These are phyloP conservation scores for Aelia acuminata DNA, from an alignment of 2,888 invertebrate species.

Conservation along the genomic window DNA sequence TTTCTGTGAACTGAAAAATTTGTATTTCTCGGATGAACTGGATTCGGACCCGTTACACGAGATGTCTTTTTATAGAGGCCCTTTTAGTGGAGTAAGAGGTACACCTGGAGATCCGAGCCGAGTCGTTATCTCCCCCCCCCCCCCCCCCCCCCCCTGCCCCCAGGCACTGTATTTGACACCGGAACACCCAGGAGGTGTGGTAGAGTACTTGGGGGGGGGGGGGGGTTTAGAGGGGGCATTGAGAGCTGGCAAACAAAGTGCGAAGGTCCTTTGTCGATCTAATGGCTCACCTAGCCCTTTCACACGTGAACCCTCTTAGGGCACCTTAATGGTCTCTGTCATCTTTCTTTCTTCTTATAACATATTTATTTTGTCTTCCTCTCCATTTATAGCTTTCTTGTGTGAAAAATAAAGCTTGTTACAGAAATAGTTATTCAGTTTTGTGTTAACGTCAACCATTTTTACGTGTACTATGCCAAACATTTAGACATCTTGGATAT, in stretches of 20 bases:
- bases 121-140: background rate
- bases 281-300: constrained; percentile 14
- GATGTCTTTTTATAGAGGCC: background rate
- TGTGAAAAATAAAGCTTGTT: too few relatives aligned
- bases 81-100: background rate
- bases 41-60: background rate
- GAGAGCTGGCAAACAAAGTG: constrained; percentile 24
- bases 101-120: background rate
- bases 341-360: background rate
- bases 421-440: too few relatives aligned
- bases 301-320: background rate
- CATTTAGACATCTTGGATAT: too few relatives aligned
- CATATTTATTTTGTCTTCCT: background rate
- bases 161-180: background rate
- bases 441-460: too few relatives aligned
- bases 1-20: background rate
- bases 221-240: background rate
- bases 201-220: too few relatives aligned
- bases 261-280: constrained; percentile 27
- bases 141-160: too few relatives aligned
- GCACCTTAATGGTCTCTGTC: constrained; percentile 19
- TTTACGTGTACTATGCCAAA: too few relatives aligned
- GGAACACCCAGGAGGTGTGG: background rate
- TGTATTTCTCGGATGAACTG: background rate
- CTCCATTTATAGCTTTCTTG: background rate